These are phyloP conservation scores for Eutolmus rufibarbis DNA, from an alignment of 2,888 invertebrate genomes.

Conservation along the genomic window DNA sequence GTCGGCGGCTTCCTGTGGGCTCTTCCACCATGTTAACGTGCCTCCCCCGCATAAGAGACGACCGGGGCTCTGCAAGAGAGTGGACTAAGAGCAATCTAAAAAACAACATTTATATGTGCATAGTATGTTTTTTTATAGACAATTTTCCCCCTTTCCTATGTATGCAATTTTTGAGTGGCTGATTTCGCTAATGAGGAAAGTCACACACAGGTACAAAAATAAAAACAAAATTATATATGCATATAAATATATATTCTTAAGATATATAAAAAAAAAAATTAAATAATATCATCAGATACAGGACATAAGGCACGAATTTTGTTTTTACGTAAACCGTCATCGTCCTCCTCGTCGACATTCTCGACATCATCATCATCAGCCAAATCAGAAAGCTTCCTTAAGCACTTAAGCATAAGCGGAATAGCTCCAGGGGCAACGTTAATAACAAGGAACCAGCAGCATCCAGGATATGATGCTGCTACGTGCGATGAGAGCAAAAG, in stretches of 20 bases:
- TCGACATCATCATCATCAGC: slow-evolving; percentile 8
- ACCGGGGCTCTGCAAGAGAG: not conserved
- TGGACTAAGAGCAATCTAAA: slow-evolving; percentile 18
- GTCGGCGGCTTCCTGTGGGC: not conserved
- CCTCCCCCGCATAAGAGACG: slow-evolving; percentile 10
- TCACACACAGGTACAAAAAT: not conserved
- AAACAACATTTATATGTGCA: slow-evolving; percentile 20
- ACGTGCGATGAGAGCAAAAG: slow-evolving; percentile 18
- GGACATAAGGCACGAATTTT: slow-evolving; percentile 31
- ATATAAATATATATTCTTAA: not conserved
- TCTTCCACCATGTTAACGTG: not conserved
- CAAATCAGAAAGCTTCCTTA: slow-evolving; percentile 33
- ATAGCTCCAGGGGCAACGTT: slow-evolving; percentile 32
- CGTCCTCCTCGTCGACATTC: not conserved
- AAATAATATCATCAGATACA: slow-evolving; percentile 14
- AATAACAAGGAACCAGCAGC: slow-evolving; percentile 23
- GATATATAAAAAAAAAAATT: not conserved
- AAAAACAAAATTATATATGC: not conserved
- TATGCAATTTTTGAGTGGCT: slow-evolving; percentile 41
- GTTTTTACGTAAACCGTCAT: not conserved
- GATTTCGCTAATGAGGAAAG: slow-evolving; percentile 46
- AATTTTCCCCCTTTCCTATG: slow-evolving; percentile 8
- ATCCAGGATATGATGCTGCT: slow-evolving; percentile 11
- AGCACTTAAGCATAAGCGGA: slow-evolving; percentile 37
- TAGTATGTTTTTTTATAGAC: slow-evolving; percentile 22